Base-by-base conservation (phyloP, 2,797 vertebrate genomes). In the Luscinia megarhynchos region DNA sequence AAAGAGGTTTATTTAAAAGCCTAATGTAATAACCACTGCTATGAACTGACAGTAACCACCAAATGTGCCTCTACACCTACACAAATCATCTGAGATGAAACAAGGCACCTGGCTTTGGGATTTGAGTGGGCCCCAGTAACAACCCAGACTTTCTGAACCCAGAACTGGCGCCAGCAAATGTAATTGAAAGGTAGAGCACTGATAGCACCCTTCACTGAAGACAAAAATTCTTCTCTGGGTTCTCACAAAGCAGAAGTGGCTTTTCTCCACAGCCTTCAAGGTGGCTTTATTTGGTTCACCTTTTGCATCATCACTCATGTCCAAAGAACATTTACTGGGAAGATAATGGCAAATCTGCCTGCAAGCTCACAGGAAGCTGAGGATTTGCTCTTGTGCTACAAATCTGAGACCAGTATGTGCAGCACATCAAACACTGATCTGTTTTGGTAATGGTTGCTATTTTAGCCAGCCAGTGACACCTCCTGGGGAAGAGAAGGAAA, bases 391-490 rank as follows among this genome's bases (percentile, higher is more conserved):
- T 40, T 30, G 57, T 57, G 29, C 66, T 76, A 34, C 43, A 45
- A n/a, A 29, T 55, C 54, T 58, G 45, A 95, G 58, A 72, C 41
- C 68, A 64, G n/a, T 9, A 24, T 0, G 10, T 30, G 54, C 5
- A 78, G 48, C 34, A 62, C 41, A 77, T 38, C 50, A 57, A 38
- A 30, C 8, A 63, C 38, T 6, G 0, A 8, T 11, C 51, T 64
- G 19, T 6, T 48, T 40, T 45, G 54, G 43, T 34, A 63, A 36
- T 67, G 59, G n/a, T 26, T 5, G 9, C 27, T 94, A 21, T 67
- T 92, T 81, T 8, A 92, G 83, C 82, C 85, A 95, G 89, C 77
- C 86, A 90, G 88, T 94, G 91, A 94, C 87, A 96, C 48, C 94
- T 96, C 87, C 90, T 88, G 87, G 92, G 87, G 55, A 88, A 90